Conservation (phyloP, 2,797 vertebrate genomes). For the Siniperca undulata region DNA sequence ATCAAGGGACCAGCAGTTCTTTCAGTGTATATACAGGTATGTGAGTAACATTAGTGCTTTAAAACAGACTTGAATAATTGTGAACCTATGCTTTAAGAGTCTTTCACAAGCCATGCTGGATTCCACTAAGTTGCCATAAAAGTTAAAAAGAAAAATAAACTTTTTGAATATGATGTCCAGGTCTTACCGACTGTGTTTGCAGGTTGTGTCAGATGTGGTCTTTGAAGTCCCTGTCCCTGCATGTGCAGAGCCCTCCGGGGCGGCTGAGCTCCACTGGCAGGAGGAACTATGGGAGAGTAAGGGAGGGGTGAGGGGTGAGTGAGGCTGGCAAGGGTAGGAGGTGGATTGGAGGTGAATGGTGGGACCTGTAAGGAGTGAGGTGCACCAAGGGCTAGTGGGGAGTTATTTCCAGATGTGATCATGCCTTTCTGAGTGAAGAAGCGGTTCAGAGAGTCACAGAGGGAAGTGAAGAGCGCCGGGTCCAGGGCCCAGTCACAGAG, state of each 20-base stretch:
- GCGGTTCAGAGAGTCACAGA: slow-evolving; percentile 98
- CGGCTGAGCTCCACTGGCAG: slow-evolving; percentile 65
- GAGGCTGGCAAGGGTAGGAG: slow-evolving; percentile 79
- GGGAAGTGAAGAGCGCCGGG: slow-evolving; percentile 94
- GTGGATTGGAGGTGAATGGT: slow-evolving; percentile 48
- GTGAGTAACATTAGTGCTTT: no score
- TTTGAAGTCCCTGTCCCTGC: slow-evolving; percentile 72
- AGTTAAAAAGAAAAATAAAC: background rate
- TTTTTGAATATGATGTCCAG: background rate
- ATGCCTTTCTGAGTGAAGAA: slow-evolving; percentile 97
- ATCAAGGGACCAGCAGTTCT: background rate
- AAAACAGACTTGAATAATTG: background rate
- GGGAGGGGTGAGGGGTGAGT: slow-evolving; percentile 82
- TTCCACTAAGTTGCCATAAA: background rate
- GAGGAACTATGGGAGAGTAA: slow-evolving; percentile 63
- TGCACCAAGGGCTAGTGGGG: slow-evolving; percentile 62
- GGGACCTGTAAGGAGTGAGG: slow-evolving; percentile 64
- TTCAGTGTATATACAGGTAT: background rate
- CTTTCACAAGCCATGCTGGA: background rate
- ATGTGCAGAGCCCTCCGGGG: slow-evolving; percentile 72
- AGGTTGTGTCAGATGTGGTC: slow-evolving; percentile 74
- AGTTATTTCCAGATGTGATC: slow-evolving; percentile 79
- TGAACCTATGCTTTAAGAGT: background rate
- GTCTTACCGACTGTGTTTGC: slow-evolving; percentile 75
- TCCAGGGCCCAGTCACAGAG: slow-evolving; percentile 97